Conservation (phyloP, 1,140 invertebrate genomes). For the Dufourea novaeangliae region DNA sequence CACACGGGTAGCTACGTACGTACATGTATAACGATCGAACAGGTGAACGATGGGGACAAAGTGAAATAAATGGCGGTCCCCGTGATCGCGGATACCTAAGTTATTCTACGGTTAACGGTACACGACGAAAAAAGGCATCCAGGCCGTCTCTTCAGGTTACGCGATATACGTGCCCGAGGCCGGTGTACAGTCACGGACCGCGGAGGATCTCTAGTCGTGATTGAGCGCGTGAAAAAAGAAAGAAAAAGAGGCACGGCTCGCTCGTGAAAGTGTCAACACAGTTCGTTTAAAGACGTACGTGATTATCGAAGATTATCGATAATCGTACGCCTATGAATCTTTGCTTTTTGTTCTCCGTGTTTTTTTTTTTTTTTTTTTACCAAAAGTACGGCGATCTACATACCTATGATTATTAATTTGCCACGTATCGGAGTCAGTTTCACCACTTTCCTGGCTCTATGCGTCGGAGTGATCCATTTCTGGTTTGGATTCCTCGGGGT, state of each 20-base stretch:
- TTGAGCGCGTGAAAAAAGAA: constrained; percentile 4
- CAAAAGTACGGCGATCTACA: too few species aligned
- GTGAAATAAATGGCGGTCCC: constrained; percentile 42
- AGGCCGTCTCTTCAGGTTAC: constrained; percentile 63
- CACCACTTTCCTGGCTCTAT: too few species aligned
- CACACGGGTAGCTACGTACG: constrained; percentile 1
- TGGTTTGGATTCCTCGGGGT: too few species aligned
- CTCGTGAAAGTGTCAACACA: constrained; percentile 15
- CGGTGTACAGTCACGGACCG: constrained; percentile 26
- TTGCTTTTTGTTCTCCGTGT: not conserved
- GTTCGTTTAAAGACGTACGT: not conserved
- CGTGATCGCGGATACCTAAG: constrained; percentile 57
- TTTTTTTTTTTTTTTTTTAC: not conserved
- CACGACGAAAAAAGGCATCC: constrained; percentile 74
- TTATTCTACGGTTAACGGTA: constrained; percentile 74
- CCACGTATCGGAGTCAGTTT: too few species aligned
- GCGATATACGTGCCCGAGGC: constrained; percentile 41
- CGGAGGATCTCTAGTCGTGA: constrained; percentile 15
- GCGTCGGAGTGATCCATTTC: not conserved
- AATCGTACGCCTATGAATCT: not conserved
- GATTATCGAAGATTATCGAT: not conserved
- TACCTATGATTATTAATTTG: too few species aligned
- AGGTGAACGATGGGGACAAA: constrained; percentile 41
- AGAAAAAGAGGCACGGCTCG: too few species aligned
- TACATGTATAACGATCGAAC: too few species aligned